Conservation (phyloP, 1,140 invertebrate genomes). For the Acromyrmex echinatior region DNA sequence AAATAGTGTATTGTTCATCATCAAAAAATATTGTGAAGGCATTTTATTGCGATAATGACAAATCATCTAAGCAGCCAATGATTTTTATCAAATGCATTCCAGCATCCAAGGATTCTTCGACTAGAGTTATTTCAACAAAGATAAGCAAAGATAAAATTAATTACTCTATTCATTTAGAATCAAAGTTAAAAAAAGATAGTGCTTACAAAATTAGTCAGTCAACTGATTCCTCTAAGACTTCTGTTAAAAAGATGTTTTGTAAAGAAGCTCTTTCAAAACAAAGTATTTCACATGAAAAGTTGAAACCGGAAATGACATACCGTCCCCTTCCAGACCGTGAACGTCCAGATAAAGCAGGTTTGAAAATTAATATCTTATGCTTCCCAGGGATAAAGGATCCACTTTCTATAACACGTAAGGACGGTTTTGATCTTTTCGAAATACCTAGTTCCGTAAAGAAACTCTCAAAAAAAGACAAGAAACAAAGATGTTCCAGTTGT, state of each 20-base stretch:
- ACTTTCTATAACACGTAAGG: slow-evolving; percentile 25
- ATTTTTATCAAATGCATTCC: slow-evolving; percentile 60
- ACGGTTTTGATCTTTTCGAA: slow-evolving; percentile 64
- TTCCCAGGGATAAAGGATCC: background rate
- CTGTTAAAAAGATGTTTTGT: background rate
- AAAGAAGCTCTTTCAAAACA: background rate
- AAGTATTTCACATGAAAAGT: background rate
- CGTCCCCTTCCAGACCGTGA: background rate
- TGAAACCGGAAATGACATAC: background rate
- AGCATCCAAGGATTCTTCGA: background rate
- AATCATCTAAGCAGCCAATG: background rate
- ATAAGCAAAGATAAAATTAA: background rate
- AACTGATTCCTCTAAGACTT: background rate
- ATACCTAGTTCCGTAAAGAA: slow-evolving; percentile 4
- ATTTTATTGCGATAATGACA: background rate
- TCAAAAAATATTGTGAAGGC: background rate
- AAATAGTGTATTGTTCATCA: slow-evolving; percentile 1
- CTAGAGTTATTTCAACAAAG: slow-evolving; percentile 34
- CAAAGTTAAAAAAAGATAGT: background rate
- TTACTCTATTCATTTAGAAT: background rate
- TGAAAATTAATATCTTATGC: background rate
- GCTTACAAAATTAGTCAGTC: background rate
- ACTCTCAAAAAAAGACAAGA: background rate
- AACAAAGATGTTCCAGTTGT: background rate
- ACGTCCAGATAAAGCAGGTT: background rate